Base-by-base conservation (phyloP, 1,140 invertebrate genomes). In the Brachionus rotundiformis region DNA sequence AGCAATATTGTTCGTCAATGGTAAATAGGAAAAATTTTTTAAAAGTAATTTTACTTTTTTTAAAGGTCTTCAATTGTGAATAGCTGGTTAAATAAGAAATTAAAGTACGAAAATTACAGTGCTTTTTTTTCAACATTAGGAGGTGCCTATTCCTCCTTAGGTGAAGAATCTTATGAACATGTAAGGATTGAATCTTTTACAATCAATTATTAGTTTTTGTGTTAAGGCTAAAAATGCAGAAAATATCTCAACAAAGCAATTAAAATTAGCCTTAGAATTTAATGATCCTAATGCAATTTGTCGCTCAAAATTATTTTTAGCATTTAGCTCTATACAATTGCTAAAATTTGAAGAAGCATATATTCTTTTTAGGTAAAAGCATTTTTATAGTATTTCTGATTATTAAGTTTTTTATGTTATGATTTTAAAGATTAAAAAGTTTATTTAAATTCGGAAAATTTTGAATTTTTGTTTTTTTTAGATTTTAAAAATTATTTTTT, bases 121-220 rank as follows among this genome's bases (percentile, higher is more conserved):
- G 79, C 79, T n/a, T 81, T 41, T 36, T 63, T 81, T 47, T 81
- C 79, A 44, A 81, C 79, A 10, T 16, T 81, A n/a, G 79, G 79
- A 16, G 79, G 79, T 31, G 79, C 54, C 16, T 63, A 81, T 68
- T 81, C 79, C n/a, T 81, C 41, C 31, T 36, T 81, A n/a, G 79
- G 79, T 8, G 79, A 81, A 65, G 79, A 81, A 68, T 81, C 79
- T 8, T 27, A 29, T 39, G n/a, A 23, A 2, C 63, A 65, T 47
- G 79, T 81, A 80, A 36, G 8, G 1, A 39, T 80, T 27, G 4
- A 19, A 27, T 6, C 2, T 29, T 36, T 10, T 19, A 11, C n/a
- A 25, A 7, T 41, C 11, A n/a, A 33, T n/a, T 49, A 19, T 54
- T 54, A 54, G 31, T 54, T 54, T 54, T 2, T 71, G 31, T 31